A percentile compares a stretch with the other conserved stretches of the same genome.
phyloP scores from a whole-genome alignment of 2,888 invertebrate species.

The Choristoneura rosaceana region DNA sequence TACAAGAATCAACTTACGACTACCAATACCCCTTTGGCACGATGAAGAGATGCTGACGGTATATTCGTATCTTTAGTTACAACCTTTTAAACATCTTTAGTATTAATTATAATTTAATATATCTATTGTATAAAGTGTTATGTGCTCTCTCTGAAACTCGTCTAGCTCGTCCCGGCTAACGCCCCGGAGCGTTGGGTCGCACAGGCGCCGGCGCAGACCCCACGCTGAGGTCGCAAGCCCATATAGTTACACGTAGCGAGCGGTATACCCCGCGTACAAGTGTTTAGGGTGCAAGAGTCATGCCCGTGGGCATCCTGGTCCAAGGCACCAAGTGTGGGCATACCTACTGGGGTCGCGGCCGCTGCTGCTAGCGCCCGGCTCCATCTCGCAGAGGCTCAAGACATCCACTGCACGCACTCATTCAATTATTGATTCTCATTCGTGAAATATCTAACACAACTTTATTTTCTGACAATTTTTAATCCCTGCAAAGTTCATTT shows the following conservation, averaged over 20 bases:
- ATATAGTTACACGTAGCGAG: no score
- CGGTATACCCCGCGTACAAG: no score
- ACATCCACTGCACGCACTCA: neutral
- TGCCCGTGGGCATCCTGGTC: neutral
- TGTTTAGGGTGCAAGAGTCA: neutral
- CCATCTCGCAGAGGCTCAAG: neutral
- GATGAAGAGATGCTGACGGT: constrained; percentile 68
- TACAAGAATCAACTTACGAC: constrained; percentile 82
- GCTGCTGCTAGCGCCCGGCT: neutral
- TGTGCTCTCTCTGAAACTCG: constrained; percentile 73
- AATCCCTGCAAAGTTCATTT: neutral
- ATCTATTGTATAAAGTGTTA: constrained; percentile 69
- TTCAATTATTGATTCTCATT: neutral
- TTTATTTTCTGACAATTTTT: neutral
- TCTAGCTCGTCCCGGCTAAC: constrained; percentile 50
- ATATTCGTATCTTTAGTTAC: constrained; percentile 79
- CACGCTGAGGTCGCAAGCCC: neutral
- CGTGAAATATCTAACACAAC: neutral
- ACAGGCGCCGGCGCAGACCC: neutral
- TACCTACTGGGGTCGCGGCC: neutral
- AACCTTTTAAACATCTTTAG: constrained; percentile 81
- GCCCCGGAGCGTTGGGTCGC: neutral
- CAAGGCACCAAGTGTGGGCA: neutral
- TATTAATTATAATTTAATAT: constrained; percentile 75
- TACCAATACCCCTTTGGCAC: constrained; percentile 73